These are phyloP conservation scores for Phrynocephalus versicolor DNA, from an alignment of 2,113 vertebrate species.

Conservation along the genomic window DNA sequence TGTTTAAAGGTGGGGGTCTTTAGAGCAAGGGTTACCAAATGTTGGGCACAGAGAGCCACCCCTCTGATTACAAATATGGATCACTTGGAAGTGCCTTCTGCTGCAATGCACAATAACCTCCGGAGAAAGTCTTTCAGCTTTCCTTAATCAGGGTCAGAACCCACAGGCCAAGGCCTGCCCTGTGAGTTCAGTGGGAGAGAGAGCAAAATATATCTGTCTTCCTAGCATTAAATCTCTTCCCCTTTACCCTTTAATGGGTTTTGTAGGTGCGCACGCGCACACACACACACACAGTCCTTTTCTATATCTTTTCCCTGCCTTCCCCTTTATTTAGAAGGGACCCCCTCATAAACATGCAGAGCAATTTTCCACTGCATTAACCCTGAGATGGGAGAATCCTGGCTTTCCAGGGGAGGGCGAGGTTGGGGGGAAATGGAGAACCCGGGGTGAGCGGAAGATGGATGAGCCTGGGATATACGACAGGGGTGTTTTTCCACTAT, in stretches of 20 bases:
- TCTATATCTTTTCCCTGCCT: slow-evolving; percentile 72
- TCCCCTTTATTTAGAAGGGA: slow-evolving; percentile 90
- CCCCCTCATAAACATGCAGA: slow-evolving; percentile 98
- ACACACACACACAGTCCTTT: neutral
- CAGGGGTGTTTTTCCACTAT: slow-evolving; percentile 97
- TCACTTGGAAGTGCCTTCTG: slow-evolving; percentile 80
- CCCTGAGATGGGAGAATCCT: slow-evolving; percentile 88
- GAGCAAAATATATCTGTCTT: slow-evolving; percentile 75
- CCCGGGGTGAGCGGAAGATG: slow-evolving; percentile 89
- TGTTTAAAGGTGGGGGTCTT: slow-evolving; percentile 43
- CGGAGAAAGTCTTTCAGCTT: slow-evolving; percentile 80
- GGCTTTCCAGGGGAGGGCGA: slow-evolving; percentile 83
- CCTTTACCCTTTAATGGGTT: neutral
- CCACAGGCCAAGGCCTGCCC: slow-evolving; percentile 84
- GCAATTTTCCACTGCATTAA: slow-evolving; percentile 99
- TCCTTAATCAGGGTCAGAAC: slow-evolving; percentile 90
- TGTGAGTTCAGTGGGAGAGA: slow-evolving; percentile 84
- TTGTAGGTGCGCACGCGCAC: too few relatives aligned
- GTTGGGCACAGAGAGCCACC: slow-evolving; percentile 67
- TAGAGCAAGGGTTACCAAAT: slow-evolving; percentile 46
- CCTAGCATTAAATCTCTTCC: slow-evolving; percentile 76
- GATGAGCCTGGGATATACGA: slow-evolving; percentile 94
- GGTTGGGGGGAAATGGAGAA: slow-evolving; percentile 69
- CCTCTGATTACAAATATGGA: slow-evolving; percentile 77
- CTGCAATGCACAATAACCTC: slow-evolving; percentile 82